Evolutionary conservation across 2,797 vertebrate genomes (phyloP), one percentile per base, ranked within the genome.

Genomic region (Carduelis carduelis): DNA sequence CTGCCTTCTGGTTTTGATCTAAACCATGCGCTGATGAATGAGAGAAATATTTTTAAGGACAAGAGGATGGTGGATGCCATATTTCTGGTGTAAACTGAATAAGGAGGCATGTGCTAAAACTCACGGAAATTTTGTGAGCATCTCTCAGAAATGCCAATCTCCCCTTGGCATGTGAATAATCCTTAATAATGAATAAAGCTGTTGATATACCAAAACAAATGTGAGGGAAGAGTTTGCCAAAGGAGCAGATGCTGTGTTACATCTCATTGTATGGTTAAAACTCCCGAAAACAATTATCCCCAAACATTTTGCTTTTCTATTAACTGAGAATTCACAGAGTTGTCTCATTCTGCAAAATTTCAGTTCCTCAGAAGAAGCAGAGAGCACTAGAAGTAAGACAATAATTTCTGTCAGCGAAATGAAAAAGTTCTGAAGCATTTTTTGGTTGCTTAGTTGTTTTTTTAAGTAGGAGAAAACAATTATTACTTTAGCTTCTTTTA

Each of bases 1-100:
- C 83, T 88, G 55, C 91, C 83, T 93, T 95, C 94, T 94, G 85
- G 47, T 95, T 96, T 95, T 94, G 91, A 95, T 95, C 65, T 94
- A 83, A 97, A 90, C 87, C 95, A 83, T 94, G 85, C 52, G 20
- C 85, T 88, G 86, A 72, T 95, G 69, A 95, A 59, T 34, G 66
- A 94, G 69, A 85, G 56, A 87, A 94, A 93, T 95, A 75, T 91
- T 96, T 95, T 92, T 93, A 83, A 86, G 90, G 94, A 94, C 94
- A 94, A 87, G 96, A 95, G 93, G 91, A 91, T 88, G 72, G 94
- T 97, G 66, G 66, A 10, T 95, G 94, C 55, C 77, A 49, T 93
- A 94, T 95, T 95, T 95, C 80, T 88, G 90, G 50, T 91, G 85
- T 91, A 94, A 97, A 91, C 72, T 91, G 63, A 91, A 61, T 71